phyloP scores from a whole-genome alignment of 37 sponge, comb jelly and placozoan species.

The Tethya wilhelma region DNA sequence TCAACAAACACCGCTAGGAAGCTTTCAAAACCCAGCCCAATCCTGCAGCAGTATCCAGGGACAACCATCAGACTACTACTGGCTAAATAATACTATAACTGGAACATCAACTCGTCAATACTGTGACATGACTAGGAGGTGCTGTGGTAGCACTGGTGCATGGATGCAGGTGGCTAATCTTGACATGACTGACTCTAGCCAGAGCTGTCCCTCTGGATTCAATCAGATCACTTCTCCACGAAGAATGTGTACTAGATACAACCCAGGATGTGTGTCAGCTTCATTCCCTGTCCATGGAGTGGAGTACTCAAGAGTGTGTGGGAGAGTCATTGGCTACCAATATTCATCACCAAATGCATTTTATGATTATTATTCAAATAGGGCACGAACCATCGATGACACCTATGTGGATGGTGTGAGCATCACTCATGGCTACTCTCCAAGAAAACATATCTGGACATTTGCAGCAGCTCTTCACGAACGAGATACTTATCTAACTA shows the following conservation, averaged over 20 bases:
- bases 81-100: too few species aligned
- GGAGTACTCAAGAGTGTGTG: conserved; percentile 10
- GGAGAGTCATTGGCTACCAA: conserved; percentile 3
- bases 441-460: conserved; percentile 20
- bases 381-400: conserved; percentile 1
- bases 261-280: neutral
- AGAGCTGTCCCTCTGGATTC: conserved; percentile 16
- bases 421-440: neutral
- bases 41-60: too few species aligned
- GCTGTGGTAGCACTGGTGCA: conserved; percentile 17
- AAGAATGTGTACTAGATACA: conserved; percentile 9
- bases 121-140: neutral
- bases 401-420: conserved; percentile 10
- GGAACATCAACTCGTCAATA: neutral
- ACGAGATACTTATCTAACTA: too few species aligned
- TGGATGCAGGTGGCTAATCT: conserved; percentile 48
- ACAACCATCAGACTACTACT: too few species aligned
- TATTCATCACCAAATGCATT: conserved; percentile 13
- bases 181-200: conserved; percentile 33
- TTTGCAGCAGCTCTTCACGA: too few species aligned
- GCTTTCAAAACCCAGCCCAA: too few species aligned
- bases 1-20: neutral
- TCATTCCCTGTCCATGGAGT: neutral
- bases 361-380: neutral
- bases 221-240: neutral